Conservation (phyloP, 2,888 invertebrate species). For the Synergus laeviventris region DNA sequence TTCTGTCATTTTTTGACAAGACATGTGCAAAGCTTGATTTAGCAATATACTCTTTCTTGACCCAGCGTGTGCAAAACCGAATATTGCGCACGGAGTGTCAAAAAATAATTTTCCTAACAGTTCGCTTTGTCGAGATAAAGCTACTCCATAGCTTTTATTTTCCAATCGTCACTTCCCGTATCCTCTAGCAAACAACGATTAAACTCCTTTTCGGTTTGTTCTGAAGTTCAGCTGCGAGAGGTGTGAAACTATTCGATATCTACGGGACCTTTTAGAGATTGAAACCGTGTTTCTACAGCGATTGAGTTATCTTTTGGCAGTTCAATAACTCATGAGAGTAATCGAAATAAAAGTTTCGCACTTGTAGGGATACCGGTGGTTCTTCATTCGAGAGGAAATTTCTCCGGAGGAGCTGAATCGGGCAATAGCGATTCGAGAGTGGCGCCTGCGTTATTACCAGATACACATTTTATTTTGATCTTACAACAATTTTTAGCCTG, state of each 20-base stretch:
- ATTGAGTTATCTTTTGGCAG: slow-evolving; percentile 67
- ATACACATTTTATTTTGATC: background rate
- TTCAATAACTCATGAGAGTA: slow-evolving; percentile 61
- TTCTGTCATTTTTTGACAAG: too few species aligned
- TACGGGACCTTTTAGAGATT: slow-evolving; percentile 70
- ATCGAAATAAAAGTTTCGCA: slow-evolving; percentile 66
- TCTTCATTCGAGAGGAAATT: slow-evolving; percentile 53
- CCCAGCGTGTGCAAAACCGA: too few species aligned
- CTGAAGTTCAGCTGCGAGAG: background rate
- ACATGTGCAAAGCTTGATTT: too few species aligned
- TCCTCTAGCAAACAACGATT: background rate
- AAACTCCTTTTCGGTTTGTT: background rate
- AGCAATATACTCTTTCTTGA: too few species aligned
- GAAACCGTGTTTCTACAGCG: slow-evolving; percentile 67
- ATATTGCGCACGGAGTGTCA: too few species aligned
- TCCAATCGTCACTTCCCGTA: background rate
- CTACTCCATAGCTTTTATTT: background rate
- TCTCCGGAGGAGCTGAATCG: slow-evolving; percentile 53
- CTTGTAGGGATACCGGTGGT: slow-evolving; percentile 56
- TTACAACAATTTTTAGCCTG: too few species aligned
- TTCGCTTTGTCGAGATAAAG: background rate
- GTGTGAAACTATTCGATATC: background rate
- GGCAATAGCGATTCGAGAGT: slow-evolving; percentile 49
- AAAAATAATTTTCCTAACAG: background rate
- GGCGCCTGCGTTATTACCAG: background rate